These are phyloP conservation scores for Lytechinus variegatus DNA, from an alignment of 35 echinoderm and acorn worm genomes.

Conservation along the genomic window DNA sequence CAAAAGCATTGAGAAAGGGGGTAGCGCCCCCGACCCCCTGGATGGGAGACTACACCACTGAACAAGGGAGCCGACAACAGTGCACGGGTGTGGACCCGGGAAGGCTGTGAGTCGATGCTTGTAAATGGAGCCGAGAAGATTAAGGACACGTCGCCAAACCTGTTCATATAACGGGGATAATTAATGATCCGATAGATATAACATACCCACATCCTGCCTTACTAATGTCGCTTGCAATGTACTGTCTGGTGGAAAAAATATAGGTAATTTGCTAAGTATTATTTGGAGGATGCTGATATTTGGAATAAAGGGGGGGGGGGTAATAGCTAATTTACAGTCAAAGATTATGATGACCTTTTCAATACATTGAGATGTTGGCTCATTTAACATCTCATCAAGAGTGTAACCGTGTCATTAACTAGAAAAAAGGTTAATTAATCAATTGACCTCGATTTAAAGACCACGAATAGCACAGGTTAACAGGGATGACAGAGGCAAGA, in stretches of 20 bases:
- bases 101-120: neutral
- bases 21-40: neutral
- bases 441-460: too few species aligned
- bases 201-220: neutral
- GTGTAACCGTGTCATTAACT: neutral
- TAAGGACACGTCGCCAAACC: neutral
- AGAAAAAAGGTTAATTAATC: too few species aligned
- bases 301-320: neutral
- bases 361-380: neutral
- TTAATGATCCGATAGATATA: constrained; percentile 6
- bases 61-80: neutral
- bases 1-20: neutral
- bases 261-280: neutral
- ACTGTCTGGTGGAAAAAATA: neutral
- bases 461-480: too few species aligned
- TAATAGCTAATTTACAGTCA: neutral
- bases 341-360: neutral
- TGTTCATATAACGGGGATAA: neutral
- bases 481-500: too few species aligned
- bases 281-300: neutral
- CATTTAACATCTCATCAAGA: neutral
- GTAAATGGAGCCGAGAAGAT: neutral
- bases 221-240: neutral
- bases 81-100: neutral
- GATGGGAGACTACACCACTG: neutral